Percentiles rank a stretch among this genome's conserved stretches.
These are phyloP conservation scores for Pteronotus mesoamericanus DNA, from an alignment of 2,797 vertebrate genomes.

Conservation along the genomic window DNA sequence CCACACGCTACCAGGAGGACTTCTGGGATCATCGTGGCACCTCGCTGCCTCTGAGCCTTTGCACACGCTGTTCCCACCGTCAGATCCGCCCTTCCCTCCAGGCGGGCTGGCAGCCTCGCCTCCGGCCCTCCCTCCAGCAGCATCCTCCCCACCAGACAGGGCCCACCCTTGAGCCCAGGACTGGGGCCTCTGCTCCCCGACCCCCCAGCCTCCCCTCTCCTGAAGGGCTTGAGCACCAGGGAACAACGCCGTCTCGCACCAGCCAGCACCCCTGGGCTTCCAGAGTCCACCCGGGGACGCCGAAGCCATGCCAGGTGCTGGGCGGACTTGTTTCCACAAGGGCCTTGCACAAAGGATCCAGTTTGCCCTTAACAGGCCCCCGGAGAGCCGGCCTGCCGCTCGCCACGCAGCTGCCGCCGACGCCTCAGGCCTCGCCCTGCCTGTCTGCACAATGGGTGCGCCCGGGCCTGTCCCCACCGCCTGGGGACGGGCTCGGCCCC, in stretches of 20 bases:
- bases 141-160: not conserved
- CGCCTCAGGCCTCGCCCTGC: not conserved
- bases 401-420: fast-evolving
- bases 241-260: fast-evolving
- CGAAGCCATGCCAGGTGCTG: not conserved
- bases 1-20: too few species aligned
- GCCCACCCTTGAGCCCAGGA: not conserved
- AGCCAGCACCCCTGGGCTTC: not conserved
- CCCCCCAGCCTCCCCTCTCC: not conserved
- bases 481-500: not conserved
- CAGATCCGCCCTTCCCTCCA: fast-evolving
- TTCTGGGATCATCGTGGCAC: not conserved
- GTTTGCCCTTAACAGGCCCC: fast-evolving
- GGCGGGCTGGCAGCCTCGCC: not conserved
- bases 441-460: not conserved
- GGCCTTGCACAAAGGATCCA: fast-evolving
- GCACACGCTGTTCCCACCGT: fast-evolving
- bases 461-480: fast-evolving
- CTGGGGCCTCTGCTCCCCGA: not conserved
- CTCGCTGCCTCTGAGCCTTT: not conserved
- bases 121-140: not conserved
- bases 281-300: fast-evolving
- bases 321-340: not conserved
- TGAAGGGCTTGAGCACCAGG: fast-evolving
- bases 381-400: not conserved